Evolutionary conservation across 2,888 invertebrate species (phyloP), one percentile per base, ranked within the genome.

Genomic region (Acanthosepion esculentum): DNA sequence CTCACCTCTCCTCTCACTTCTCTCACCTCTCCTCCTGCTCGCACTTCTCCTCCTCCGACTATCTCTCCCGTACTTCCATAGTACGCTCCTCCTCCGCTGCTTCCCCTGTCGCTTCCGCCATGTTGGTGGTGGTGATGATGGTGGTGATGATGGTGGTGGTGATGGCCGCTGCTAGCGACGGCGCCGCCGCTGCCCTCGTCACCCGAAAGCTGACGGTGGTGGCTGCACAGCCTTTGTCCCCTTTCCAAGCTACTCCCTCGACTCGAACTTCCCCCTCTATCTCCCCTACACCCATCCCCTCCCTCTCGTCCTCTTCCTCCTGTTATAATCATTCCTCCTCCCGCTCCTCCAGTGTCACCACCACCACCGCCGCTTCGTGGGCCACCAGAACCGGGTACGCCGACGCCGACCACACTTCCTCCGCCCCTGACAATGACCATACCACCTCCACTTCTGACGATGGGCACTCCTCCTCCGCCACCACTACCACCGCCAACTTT

Each of bases 81-180:
- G 29, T 18, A 15, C 15, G 26, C 48, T 10, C 50, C 93, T 26
- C 50, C 48, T 53, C 93, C 93, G 18, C 53, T 48, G 48, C 48
- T n/a, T n/a, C 23, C 50, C n/a, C 50, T 48, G 18, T n/a, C 93
- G 53, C 53, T 18, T 53, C 93, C 93, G 53, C 93, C 93, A 48
- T n/a, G n/a, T 53, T 50, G 48, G 92, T 50, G 48, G 50, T 92
- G 92, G 92, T 92, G 92, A 29, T 92, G 92, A 50, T 93, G 93
- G 29, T 29, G 50, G 33, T 93, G 93, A 15, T 48, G 48, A 26
- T 48, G 50, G 18, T 41, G 48, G 53, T 93, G 93, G n/a, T 18
- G n/a, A 93, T 93, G 93, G 53, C 50, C 26, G 29, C 41, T 33
- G 26, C 92, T 41, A 29, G 29, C n/a, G 78, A 29, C 29, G 29